phyloP scores from a whole-genome alignment of 2,113 vertebrate genomes.

The Sarotherodon lohbergeri region DNA sequence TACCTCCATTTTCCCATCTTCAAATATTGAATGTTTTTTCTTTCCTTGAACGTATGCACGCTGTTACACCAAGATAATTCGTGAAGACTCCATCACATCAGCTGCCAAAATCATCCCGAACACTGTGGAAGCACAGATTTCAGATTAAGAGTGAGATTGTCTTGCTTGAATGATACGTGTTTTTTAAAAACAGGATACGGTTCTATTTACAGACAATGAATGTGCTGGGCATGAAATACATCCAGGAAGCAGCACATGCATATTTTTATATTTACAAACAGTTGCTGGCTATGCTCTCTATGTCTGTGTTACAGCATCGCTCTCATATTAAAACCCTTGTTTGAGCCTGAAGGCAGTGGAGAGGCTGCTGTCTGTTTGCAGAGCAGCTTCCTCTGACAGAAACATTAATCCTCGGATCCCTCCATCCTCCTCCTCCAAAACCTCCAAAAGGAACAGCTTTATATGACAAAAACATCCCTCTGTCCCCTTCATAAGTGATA shows the following conservation, averaged over 20 bases:
- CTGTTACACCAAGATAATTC: neutral
- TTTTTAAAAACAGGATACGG: neutral
- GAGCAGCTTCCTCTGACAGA: slow-evolving; percentile 51
- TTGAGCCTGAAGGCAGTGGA: slow-evolving; percentile 44
- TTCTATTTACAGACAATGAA: neutral
- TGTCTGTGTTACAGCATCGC: slow-evolving; percentile 26
- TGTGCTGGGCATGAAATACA: neutral
- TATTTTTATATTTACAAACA: slow-evolving; percentile 7
- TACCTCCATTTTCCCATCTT: neutral
- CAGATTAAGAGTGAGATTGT: neutral
- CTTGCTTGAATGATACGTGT: neutral
- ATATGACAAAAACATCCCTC: slow-evolving; percentile 29
- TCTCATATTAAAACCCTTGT: slow-evolving; percentile 50
- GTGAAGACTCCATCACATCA: neutral
- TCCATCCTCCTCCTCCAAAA: slow-evolving; percentile 41
- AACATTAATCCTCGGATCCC: slow-evolving; percentile 53
- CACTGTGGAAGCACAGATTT: neutral
- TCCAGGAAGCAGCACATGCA: slow-evolving; percentile 3
- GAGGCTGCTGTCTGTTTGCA: slow-evolving; percentile 58
- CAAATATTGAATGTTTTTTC: neutral
- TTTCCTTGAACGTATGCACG: neutral
- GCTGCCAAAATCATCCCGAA: neutral
- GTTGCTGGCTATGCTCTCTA: neutral
- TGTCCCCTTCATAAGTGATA: slow-evolving; percentile 33
- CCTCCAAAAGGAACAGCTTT: slow-evolving; percentile 35